Conservation (phyloP, 1,140 invertebrate genomes). For the Drosophila auraria region DNA sequence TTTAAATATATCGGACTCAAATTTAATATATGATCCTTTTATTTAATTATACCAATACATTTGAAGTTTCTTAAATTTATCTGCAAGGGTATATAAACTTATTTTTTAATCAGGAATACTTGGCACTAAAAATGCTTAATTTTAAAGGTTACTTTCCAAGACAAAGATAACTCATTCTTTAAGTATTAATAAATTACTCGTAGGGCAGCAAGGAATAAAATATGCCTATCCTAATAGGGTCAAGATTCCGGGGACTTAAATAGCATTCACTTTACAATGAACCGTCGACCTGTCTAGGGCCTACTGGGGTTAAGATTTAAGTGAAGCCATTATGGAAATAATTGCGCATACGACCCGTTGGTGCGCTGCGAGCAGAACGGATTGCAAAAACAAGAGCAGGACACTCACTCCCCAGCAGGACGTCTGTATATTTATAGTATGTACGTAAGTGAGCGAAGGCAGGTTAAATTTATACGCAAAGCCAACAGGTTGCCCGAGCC, state of each 20-base stretch:
- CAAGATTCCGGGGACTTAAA: background rate
- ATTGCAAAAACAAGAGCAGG: constrained; percentile 12
- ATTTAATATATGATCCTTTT: too few relatives aligned
- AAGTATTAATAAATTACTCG: background rate
- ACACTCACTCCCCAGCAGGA: constrained; percentile 3
- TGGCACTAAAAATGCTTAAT: too few relatives aligned
- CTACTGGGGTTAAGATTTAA: constrained; percentile 43
- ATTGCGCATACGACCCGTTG: constrained; percentile 50
- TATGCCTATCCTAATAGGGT: background rate
- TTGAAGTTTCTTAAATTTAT: too few relatives aligned
- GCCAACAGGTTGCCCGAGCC: constrained; percentile 69
- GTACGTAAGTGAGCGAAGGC: constrained; percentile 8
- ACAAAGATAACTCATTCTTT: background rate
- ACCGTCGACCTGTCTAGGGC: background rate
- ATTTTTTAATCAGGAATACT: too few relatives aligned
- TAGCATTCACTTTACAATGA: background rate
- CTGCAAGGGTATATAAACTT: too few relatives aligned
- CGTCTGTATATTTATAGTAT: background rate
- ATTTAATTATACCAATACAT: too few relatives aligned
- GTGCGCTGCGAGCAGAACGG: constrained; percentile 28
- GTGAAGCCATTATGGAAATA: constrained; percentile 40
- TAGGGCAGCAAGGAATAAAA: background rate
- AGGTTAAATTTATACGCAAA: constrained; percentile 48
- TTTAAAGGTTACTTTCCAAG: background rate
- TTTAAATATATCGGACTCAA: too few relatives aligned